These are phyloP conservation scores for Tetragonisca angustula DNA, from an alignment of 2,888 invertebrate species.

Conservation along the genomic window DNA sequence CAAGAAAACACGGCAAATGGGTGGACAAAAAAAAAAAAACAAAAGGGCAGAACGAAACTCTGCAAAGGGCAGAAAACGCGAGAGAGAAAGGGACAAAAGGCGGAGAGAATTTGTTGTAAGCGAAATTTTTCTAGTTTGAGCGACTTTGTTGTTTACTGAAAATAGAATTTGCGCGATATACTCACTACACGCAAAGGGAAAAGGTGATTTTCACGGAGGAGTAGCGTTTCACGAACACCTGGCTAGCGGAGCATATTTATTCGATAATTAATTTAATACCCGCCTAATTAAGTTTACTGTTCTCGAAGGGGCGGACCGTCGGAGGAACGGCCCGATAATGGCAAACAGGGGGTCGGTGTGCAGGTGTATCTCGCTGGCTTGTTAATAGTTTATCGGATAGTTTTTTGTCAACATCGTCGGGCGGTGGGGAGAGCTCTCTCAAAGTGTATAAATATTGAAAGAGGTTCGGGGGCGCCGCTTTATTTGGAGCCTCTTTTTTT, in stretches of 20 bases:
- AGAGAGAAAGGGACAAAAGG: not conserved
- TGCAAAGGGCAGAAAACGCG: too few species aligned
- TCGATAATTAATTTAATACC: conserved; percentile 53
- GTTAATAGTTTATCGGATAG: conserved; percentile 45
- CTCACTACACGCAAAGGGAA: not conserved
- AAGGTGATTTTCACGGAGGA: not conserved
- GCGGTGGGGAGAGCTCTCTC: not conserved
- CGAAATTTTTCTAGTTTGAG: not conserved
- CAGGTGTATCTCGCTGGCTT: conserved; percentile 29
- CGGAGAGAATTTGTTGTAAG: not conserved
- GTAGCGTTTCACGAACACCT: too few species aligned
- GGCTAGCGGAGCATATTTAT: conserved; percentile 14
- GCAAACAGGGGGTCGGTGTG: conserved; percentile 28
- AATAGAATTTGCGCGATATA: not conserved
- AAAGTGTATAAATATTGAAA: conserved; percentile 18
- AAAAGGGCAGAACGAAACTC: not conserved
- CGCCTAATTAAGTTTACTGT: conserved; percentile 43
- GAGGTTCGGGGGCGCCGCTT: not conserved
- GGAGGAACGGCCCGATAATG: conserved; percentile 40
- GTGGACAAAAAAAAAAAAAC: not conserved
- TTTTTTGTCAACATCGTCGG: conserved; percentile 31
- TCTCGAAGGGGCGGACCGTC: not conserved
- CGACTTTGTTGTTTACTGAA: not conserved
- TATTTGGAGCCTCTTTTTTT: not conserved
- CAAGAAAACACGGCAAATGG: too few species aligned